Evolutionary conservation across 2,888 invertebrate species (phyloP).

Genomic region (Dorcus hopei): DNA sequence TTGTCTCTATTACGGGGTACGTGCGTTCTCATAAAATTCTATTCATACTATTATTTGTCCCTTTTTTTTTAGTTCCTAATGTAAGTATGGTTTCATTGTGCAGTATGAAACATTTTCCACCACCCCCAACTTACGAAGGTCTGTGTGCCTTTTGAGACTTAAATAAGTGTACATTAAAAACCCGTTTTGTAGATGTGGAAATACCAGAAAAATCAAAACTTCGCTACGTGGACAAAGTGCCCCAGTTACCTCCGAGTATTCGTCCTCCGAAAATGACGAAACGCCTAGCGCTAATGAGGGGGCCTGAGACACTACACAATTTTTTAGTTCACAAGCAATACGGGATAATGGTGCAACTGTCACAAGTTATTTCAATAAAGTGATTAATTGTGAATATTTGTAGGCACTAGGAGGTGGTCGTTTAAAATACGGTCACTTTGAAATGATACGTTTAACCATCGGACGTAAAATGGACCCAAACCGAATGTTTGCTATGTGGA

Average conservation of each 20-base stretch:
- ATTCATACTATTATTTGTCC: neutral
- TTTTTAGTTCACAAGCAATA: conserved; percentile 85
- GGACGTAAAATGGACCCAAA: conserved; percentile 74
- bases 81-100: conserved; percentile 32
- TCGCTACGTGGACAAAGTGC: conserved; percentile 68
- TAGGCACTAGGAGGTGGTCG: conserved; percentile 84
- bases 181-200: conserved; percentile 58
- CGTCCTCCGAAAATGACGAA: conserved; percentile 85
- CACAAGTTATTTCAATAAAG: neutral
- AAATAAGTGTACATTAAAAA: neutral
- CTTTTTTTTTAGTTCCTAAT: neutral
- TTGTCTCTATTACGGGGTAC: neutral
- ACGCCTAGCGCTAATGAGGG: conserved; percentile 78
- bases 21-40: neutral
- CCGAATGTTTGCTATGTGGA: conserved; percentile 92
- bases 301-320: conserved; percentile 85
- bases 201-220: conserved; percentile 72
- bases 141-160: conserved; percentile 20
- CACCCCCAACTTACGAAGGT: conserved; percentile 68
- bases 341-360: conserved; percentile 77
- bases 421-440: conserved; percentile 76
- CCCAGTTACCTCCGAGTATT: conserved; percentile 62
- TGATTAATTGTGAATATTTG: conserved; percentile 27
- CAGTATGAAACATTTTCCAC: conserved; percentile 68
- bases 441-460: conserved; percentile 78